Base-by-base conservation (phyloP, 2,888 invertebrate genomes). In the Ommatoiulus sabulosus region DNA sequence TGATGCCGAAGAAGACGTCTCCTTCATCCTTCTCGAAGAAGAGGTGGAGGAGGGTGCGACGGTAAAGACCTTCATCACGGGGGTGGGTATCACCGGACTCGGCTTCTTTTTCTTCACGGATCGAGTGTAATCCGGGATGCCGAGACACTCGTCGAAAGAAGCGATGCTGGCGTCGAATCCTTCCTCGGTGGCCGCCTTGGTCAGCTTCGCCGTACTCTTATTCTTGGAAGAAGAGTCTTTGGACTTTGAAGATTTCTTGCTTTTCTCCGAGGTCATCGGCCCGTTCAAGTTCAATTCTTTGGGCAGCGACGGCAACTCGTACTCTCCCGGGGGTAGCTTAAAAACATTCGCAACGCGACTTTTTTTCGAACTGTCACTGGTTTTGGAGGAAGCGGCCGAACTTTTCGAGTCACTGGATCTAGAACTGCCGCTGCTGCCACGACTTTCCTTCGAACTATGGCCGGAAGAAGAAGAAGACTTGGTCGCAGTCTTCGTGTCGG, bases 121-220 rank as follows among this genome's bases (percentile, higher is more conserved):
- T 1, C 35, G 24, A 2, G 86, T n/a, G 20, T 44, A 20, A 43
- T 91, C 91, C 88, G 89, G 90, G 80, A 90, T 89, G 84, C 90
- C 90, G 84, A 91, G 89, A 48, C 90, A 90, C 57, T 90, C 90
- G 88, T 91, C 91, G 88, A 91, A 91, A 8, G 89, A 88, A 12
- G 87, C 89, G n/a, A 90, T 88, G 44, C 63, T 89, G 24, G 84
- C 84, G 20, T 86, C 86, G 63, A 90, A 89, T 4, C 90, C 89
- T 15, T 89, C 89, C 72, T 44, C 87, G 44, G 80, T 87, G 24
- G 52, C 87, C 2, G 43, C 87, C 0, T 85, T 85, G 12, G 10
- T 10, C 0, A n/a, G 12, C 5, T 44, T 44, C 0, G 0, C 17
- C n/a, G 44, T 86, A 12, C n/a, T 44, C 20, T 20, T 89, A 35